Percentiles rank a stretch among this genome's conserved stretches.
phyloP scores from a whole-genome alignment of 2,113 vertebrate genomes.

The Hemiscyllium ocellatum region DNA sequence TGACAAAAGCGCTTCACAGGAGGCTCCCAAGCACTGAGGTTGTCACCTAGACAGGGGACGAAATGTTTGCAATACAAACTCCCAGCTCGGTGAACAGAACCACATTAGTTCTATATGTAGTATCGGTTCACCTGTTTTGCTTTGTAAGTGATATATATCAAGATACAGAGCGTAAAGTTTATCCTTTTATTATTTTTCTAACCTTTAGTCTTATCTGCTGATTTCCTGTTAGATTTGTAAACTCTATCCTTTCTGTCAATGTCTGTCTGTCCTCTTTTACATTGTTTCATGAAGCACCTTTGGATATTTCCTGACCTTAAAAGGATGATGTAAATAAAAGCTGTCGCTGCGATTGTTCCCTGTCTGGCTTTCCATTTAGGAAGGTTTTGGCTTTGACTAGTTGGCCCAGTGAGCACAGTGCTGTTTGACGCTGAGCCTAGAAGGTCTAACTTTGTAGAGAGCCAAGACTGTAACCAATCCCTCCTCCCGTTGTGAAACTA shows the following conservation, averaged over 20 bases:
- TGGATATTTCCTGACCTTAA: not conserved
- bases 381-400: not conserved
- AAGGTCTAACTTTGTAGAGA: no score
- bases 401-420: not conserved
- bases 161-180: no score
- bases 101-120: no score
- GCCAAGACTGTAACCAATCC: not conserved
- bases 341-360: not conserved
- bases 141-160: no score
- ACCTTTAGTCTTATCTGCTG: no score
- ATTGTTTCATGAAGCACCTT: not conserved
- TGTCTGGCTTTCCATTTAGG: not conserved
- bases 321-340: not conserved
- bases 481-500: not conserved
- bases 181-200: no score
- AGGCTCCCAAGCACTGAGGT: no score
- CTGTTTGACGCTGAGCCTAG: not conserved
- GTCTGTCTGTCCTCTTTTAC: not conserved
- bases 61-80: no score
- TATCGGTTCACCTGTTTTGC: no score
- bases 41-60: no score
- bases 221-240: not conserved
- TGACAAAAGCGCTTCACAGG: no score
- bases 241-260: not conserved
- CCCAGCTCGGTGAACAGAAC: no score